Base-by-base conservation (phyloP, 2,797 vertebrate genomes). In the Atherinosoma microstoma region DNA sequence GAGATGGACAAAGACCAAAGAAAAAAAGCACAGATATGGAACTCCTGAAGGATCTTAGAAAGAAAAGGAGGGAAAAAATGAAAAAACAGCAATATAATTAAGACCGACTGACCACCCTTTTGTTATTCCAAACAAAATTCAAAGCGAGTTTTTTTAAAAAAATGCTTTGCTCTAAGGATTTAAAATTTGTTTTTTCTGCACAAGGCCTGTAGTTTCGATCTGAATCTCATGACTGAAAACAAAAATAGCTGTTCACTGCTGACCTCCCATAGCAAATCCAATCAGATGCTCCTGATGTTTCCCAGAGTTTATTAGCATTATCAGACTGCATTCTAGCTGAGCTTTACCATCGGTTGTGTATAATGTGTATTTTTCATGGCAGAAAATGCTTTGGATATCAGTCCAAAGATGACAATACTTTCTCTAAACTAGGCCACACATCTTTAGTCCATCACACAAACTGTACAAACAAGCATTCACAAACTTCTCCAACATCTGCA, bases 401-500 rank as follows among this genome's bases (percentile, higher is more conserved):
- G 24, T 82, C 70, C 73, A 73, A 82, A 71, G 34, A 83, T 70
- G 74, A 67, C 65, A 51, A 64, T 62, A 84, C 49, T 58, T 38
- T 40, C 40, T 3, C 63, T 79, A 22, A 78, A 73, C 70, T 62
- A 58, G 68, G 84, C 83, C 78, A 73, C 34, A 16, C 56, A 60
- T 72, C 64, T 58, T 79, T 63, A 72, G 35, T 74, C 67, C 73
- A 75, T 75, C 69, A 45, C 57, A 59, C 12, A 65, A 18, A 76
- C 61, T 70, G 27, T 69, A 65, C 76, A 82, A 80, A 83, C 75
- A 70, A 64, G 53, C 51, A 58, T 65, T 74, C 24, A 62, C 62
- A 70, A 78, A 72, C 56, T 61, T 61, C 68, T 67, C 13, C 35
- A 88, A 72, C 86, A 86, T 92, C 84, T 89, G 89, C 42, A 68